Percentiles rank a stretch among this genome's conserved stretches.
These are phyloP conservation scores for Platyscapa corneri DNA, from an alignment of 1,140 invertebrate genomes.

Conservation along the genomic window DNA sequence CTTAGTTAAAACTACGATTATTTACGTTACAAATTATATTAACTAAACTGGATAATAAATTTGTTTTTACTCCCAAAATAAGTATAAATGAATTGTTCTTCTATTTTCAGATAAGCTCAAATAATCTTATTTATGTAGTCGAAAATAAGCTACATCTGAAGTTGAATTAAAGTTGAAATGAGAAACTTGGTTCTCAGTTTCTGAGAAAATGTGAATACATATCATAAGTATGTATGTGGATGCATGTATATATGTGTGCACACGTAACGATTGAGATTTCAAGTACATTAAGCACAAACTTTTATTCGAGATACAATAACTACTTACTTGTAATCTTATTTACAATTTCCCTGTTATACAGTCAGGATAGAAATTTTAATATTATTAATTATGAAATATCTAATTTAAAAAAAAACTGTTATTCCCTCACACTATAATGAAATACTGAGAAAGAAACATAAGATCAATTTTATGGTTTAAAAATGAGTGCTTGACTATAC, in stretches of 20 bases:
- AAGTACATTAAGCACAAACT: neutral
- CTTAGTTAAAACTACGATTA: too few relatives aligned
- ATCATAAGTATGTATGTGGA: neutral
- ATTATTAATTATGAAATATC: too few relatives aligned
- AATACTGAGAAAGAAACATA: too few relatives aligned
- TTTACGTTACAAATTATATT: too few relatives aligned
- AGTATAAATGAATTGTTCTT: neutral
- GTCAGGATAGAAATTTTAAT: too few relatives aligned
- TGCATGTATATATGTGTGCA: too few relatives aligned
- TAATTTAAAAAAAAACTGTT: too few relatives aligned
- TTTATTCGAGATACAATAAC: neutral
- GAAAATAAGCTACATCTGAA: neutral
- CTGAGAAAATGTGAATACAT: neutral
- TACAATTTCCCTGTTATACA: neutral
- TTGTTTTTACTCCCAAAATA: neutral
- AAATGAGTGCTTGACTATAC: too few relatives aligned
- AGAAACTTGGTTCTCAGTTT: neutral
- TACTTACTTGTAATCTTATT: neutral
- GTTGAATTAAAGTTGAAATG: neutral
- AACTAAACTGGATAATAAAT: neutral
- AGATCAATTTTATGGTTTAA: too few relatives aligned
- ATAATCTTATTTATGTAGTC: conserved; percentile 2
- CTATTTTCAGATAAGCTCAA: neutral
- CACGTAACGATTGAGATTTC: neutral
- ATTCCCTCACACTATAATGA: too few relatives aligned